Base-by-base conservation (phyloP, 2,888 invertebrate species). In the Endomychus coccineus region DNA sequence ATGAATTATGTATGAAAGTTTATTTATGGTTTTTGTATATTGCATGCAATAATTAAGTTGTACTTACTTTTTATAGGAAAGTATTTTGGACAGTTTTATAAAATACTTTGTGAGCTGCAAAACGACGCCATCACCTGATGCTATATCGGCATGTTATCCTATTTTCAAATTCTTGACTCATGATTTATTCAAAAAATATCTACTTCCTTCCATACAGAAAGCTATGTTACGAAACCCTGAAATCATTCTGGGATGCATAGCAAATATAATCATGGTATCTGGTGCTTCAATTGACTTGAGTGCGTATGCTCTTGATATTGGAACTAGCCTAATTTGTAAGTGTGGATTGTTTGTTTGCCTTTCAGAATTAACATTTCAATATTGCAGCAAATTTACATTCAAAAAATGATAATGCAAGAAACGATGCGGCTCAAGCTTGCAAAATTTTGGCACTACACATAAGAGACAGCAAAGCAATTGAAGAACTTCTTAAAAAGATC, bases 191-290 rank as follows among this genome's bases (percentile, higher is more conserved):
- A 79, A 82, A 54, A 74, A 72, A 27, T 69, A 69, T 4, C 62
- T 96, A 25, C 68, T 92, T 42, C 92, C 95, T 1, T 82, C 89
- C 1, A 69, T 94, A 35, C 88, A 91, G 61, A 91, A 92, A 61
- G 81, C 90, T 12, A 83, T 96, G 79, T 70, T 97, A 16, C 71
- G 97, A 32, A 94, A 88, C 67, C 95, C 97, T 0, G 97, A 97
- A 71, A 79, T 90, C 34, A 83, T 88, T 43, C 72, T 94, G 12
- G 78, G 84, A 60, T 79, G 81, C 11, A 83, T 94, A 21, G 85
- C 85, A 0, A 71, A 80, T 29, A 78, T 92, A 40, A 65, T 94
- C 14, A 39, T 11, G 16, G 27, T 27, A 17, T 71, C 73, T 4
- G 78, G 79, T 34, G 59, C 91, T 4, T 71, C 76, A 34, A 64